phyloP scores from a whole-genome alignment of 2,113 vertebrate species.

The Otolemur garnettii region DNA sequence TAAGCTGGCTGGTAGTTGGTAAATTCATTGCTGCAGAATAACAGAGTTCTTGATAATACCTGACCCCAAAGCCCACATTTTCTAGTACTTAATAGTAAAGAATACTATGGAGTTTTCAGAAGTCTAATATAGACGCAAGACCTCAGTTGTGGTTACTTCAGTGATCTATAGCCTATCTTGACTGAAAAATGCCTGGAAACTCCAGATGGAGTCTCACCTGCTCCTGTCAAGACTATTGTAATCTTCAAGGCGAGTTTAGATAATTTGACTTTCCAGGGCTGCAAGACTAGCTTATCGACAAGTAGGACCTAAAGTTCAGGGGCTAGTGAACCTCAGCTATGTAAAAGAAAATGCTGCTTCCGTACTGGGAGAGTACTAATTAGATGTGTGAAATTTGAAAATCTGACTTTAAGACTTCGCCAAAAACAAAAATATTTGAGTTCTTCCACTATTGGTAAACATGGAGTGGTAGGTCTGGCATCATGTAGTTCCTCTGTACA shows the following conservation, averaged over 20 bases:
- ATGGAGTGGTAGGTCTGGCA: background rate
- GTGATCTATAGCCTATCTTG: background rate
- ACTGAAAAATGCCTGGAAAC: background rate
- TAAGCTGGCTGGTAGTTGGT: background rate
- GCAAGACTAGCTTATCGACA: background rate
- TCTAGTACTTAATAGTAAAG: background rate
- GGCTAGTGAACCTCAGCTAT: background rate
- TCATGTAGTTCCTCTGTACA: rapidly evolving
- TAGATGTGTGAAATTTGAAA: background rate
- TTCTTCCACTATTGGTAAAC: background rate
- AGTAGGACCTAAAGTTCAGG: background rate
- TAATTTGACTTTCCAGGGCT: background rate
- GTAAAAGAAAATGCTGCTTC: background rate
- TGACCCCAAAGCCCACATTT: background rate
- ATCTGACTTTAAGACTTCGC: background rate
- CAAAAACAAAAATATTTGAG: background rate
- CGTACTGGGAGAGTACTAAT: background rate
- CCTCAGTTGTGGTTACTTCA: background rate
- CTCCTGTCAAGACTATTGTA: background rate
- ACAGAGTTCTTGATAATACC: background rate
- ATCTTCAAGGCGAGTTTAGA: background rate
- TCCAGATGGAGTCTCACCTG: background rate
- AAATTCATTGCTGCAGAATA: background rate
- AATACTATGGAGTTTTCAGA: background rate
- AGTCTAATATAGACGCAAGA: background rate